Percentiles rank a stretch among this genome's conserved stretches.
Evolutionary conservation across 2,888 invertebrate genomes (phyloP).

Genomic region (Cephus nigrinus): DNA sequence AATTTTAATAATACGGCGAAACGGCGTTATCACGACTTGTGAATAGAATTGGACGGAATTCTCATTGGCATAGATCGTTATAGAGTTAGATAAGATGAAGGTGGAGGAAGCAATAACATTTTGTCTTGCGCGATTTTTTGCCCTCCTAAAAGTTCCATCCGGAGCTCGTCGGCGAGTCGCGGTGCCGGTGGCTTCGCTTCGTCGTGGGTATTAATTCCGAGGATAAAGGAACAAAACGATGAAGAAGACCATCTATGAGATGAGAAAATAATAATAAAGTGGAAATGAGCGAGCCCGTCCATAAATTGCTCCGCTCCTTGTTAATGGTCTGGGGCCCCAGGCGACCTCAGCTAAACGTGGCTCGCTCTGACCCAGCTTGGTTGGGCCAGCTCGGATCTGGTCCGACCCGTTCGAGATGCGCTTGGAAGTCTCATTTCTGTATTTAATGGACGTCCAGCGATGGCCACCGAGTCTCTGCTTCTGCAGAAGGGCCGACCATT

Average conservation of each 20-base stretch:
- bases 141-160: constrained; percentile 44
- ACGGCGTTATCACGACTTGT: neutral
- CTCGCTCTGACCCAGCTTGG: constrained; percentile 57
- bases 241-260: constrained; percentile 61
- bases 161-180: constrained; percentile 47
- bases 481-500: constrained; percentile 38
- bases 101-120: constrained; percentile 44
- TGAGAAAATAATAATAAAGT: constrained; percentile 66
- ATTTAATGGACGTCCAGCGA: constrained; percentile 62
- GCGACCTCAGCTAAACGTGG: constrained; percentile 62
- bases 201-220: constrained; percentile 52
- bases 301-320: constrained; percentile 66
- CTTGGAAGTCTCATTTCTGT: constrained; percentile 60
- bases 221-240: constrained; percentile 50
- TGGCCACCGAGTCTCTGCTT: constrained; percentile 53
- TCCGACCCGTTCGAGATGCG: constrained; percentile 54
- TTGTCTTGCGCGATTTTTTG: constrained; percentile 52
- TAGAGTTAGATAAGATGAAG: neutral
- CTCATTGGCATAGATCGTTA: neutral
- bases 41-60: neutral
- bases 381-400: constrained; percentile 43
- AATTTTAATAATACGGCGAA: too few relatives aligned
- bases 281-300: constrained; percentile 64
- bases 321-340: constrained; percentile 63
- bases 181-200: constrained; percentile 48